Evolutionary conservation across 2,113 vertebrate species (phyloP).

Genomic region (Trogon surrucura): DNA sequence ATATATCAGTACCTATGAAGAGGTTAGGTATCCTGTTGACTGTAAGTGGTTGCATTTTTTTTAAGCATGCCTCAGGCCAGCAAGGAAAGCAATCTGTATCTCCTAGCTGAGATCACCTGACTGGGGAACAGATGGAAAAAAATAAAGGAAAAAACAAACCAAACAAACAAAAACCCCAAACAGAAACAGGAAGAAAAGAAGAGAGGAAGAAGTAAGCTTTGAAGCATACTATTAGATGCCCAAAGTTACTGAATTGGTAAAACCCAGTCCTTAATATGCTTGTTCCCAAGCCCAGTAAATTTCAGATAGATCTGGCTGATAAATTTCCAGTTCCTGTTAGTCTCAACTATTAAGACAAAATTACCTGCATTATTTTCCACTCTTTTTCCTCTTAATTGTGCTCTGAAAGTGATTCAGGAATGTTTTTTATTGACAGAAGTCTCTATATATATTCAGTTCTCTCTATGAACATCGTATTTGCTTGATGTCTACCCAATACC

Average conservation of each 20-base stretch:
- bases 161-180: no score
- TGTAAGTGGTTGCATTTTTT: background rate
- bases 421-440: background rate
- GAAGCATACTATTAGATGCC: background rate
- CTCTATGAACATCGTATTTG: background rate
- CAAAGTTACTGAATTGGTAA: background rate
- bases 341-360: background rate
- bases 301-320: background rate
- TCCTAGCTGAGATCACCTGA: background rate
- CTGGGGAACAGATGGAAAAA: background rate
- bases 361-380: background rate
- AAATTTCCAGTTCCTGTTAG: background rate
- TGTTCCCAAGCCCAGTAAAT: background rate
- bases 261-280: background rate
- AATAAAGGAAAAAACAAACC: rapidly evolving
- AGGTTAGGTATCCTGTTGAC: conserved; percentile 28
- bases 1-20: conserved; percentile 8
- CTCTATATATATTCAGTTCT: background rate
- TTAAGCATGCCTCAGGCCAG: conserved; percentile 17
- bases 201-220: background rate
- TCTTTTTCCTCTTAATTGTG: background rate
- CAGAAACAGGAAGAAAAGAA: background rate
- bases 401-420: background rate
- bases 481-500: background rate
- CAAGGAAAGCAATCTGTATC: conserved; percentile 3